Evolutionary conservation across 2,888 invertebrate species (phyloP), one percentile per base, ranked within the genome.

Genomic region (Pardosa pseudoannulata): DNA sequence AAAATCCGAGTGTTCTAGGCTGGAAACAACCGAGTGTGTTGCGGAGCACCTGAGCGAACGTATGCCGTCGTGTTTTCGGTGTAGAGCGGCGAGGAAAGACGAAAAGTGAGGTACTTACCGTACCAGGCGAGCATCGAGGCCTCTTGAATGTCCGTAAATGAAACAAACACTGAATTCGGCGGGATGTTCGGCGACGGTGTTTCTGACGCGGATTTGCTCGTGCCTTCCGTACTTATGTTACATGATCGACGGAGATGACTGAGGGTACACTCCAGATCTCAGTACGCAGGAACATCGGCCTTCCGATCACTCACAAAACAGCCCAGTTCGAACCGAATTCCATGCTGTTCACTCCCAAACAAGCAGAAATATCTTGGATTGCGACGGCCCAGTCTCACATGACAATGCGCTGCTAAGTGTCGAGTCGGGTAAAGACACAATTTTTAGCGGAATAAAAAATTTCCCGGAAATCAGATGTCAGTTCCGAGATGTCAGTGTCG

Each of bases 91-190:
- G 36, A 36, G 9, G 9, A 36, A 9, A 36, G 5, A 36, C 6
- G 36, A 36, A 36, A 9, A 46, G 16, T 9, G 62, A 65, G 9
- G 56, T 68, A 85, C 83, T 85, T 85, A 85, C 83, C 83, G 78
- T 85, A 85, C 83, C 83, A 85, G 67, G 83, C 83, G n/a, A 85
- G 83, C 83, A 85, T 85, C 67, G 56, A 68, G 50, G 56, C 65
- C 68, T 76, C 27, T 72, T 67, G 3, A 16, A 23, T 56, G 67
- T 73, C 83, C 70, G 72, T 50, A 41, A 41, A 62, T 2, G 1
- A 23, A 23, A 13, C 41, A 23, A 56, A 64, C 71, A 76, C 71
- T 76, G 13, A 7, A 19, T 41, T 9, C 39, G 50, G 36, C 9
- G 36, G n/a, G n/a, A n/a, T 36, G 5, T 36, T 36, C n/a, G 39